Evolutionary conservation across 2,888 invertebrate genomes (phyloP).

Genomic region (Coenonympha glycerion): DNA sequence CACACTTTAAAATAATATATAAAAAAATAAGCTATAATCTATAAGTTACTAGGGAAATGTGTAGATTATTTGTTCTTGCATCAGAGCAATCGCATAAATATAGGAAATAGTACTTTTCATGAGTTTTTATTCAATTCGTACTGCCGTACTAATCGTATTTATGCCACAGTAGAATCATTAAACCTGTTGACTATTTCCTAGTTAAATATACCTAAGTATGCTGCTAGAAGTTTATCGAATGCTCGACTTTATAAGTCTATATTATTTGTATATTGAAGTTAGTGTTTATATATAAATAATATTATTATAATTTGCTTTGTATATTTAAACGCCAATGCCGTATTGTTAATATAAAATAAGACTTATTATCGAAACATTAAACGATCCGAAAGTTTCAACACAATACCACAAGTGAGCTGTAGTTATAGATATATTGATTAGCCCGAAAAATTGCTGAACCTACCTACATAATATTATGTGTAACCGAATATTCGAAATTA

Average conservation of each 20-base stretch:
- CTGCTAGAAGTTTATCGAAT: constrained; percentile 12
- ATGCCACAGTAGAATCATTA: constrained; percentile 26
- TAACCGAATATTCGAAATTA: constrained; percentile 1
- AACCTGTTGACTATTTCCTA: constrained; percentile 18
- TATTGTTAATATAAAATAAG: constrained; percentile 8
- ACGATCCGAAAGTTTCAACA: neutral
- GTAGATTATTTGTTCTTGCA: neutral
- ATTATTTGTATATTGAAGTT: constrained; percentile 18
- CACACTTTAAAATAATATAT: no score
- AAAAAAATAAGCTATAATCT: no score
- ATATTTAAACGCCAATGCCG: constrained; percentile 18
- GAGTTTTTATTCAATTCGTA: neutral
- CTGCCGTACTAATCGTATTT: neutral
- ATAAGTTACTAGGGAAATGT: no score
- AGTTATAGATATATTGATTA: neutral
- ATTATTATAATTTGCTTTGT: constrained; percentile 20
- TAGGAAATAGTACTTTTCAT: neutral
- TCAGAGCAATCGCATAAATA: no score
- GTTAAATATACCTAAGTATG: constrained; percentile 8
- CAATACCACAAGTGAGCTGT: constrained; percentile 3
- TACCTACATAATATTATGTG: no score
- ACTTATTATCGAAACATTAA: constrained; percentile 5
- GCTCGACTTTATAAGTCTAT: constrained; percentile 17
- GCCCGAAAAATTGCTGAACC: neutral
- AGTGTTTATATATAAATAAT: constrained; percentile 2